Percentiles rank a stretch among this genome's conserved stretches.
Conservation (phyloP, 2,797 vertebrate genomes). For the Sebastolobus alascanus region DNA sequence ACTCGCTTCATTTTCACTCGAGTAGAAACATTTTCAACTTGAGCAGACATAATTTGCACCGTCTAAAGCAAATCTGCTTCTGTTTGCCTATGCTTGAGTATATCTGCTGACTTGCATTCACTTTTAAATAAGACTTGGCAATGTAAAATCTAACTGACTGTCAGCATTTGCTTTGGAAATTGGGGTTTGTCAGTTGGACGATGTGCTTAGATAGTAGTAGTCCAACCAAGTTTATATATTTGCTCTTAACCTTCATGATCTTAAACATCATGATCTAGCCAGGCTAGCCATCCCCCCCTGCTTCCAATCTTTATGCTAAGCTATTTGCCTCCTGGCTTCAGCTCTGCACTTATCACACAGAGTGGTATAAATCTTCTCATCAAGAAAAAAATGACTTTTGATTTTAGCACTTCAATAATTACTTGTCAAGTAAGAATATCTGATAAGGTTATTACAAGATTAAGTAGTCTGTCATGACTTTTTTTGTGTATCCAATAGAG, state of each 20-base stretch:
- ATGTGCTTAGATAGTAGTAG: not conserved
- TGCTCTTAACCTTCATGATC: not conserved
- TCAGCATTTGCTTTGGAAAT: not conserved
- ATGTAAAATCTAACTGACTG: not conserved
- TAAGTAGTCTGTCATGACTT: not conserved
- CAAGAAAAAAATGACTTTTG: not conserved
- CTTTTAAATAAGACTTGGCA: not conserved
- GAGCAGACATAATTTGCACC: not conserved
- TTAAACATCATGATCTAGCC: not conserved
- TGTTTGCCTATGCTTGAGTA: not conserved
- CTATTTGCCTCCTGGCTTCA: not conserved
- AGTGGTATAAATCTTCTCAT: not conserved
- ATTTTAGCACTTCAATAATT: not conserved
- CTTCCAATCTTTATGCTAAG: not conserved
- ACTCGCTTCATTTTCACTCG: not conserved
- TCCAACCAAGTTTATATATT: not conserved
- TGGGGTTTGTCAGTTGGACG: not conserved
- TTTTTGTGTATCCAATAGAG: not conserved
- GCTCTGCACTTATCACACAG: not conserved
- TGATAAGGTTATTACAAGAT: not conserved
- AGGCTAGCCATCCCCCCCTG: not conserved
- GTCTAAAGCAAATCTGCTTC: not conserved
- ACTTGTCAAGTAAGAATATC: not conserved
- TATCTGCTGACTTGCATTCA: not conserved
- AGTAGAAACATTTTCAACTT: slow-evolving; percentile 3